Evolutionary conservation across 1,140 invertebrate species (phyloP).

Genomic region (Medauroidea extradentata): DNA sequence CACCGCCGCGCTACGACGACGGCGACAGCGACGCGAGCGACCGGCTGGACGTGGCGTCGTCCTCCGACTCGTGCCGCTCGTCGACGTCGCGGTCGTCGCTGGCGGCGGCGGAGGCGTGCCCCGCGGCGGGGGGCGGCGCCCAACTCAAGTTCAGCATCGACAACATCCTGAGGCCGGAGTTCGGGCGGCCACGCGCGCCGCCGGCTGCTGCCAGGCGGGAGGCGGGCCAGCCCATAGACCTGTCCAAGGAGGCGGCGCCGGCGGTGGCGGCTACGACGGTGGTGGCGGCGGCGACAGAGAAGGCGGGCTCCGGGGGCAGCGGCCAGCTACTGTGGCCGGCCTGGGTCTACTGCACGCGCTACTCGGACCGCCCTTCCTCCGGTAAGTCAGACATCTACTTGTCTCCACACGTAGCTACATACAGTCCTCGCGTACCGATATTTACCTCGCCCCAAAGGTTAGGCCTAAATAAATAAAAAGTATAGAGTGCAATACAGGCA

Average conservation of each 20-base stretch:
- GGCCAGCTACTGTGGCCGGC: conserved; percentile 68
- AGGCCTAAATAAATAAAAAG: too few relatives aligned
- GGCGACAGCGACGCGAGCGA: conserved; percentile 18
- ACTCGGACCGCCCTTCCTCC: conserved; percentile 92
- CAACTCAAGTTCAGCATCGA: conserved; percentile 85
- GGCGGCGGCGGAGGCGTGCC: conserved; percentile 29
- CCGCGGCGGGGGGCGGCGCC: conserved; percentile 35
- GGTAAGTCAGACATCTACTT: conserved; percentile 78
- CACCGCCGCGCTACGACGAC: conserved; percentile 47
- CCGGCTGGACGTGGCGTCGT: conserved; percentile 32
- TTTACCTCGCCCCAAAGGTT: too few relatives aligned
- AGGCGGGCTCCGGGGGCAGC: conserved; percentile 20
- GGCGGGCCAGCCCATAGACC: conserved; percentile 39
- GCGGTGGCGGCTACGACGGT: too few relatives aligned
- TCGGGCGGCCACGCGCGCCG: conserved; percentile 53
- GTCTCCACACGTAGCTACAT: too few relatives aligned
- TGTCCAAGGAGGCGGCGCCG: conserved; percentile 25
- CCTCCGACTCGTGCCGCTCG: conserved; percentile 40
- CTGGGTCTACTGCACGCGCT: conserved; percentile 97
- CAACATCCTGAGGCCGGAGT: conserved; percentile 87
- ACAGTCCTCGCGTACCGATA: too few relatives aligned
- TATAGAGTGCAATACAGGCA: too few relatives aligned
- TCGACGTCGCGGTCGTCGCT: conserved; percentile 22
- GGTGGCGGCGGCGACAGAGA: conserved; percentile 36
- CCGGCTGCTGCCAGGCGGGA: conserved; percentile 27